Conservation (phyloP, 2,113 vertebrate species). For the Onychostoma macrolepis region DNA sequence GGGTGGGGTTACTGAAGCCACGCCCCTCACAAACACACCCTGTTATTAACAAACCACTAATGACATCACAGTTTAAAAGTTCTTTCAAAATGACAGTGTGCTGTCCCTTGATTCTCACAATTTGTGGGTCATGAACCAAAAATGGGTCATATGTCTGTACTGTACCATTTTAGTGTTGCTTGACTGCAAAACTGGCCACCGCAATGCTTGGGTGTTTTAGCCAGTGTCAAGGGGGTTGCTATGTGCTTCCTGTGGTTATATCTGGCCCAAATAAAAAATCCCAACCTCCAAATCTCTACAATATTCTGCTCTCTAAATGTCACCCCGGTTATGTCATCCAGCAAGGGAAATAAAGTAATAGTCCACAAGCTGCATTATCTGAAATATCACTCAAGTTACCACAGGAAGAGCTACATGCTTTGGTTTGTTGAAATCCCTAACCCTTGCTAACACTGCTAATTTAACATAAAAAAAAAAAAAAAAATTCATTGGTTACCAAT, state of each 20-base stretch:
- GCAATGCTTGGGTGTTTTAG: too few species aligned
- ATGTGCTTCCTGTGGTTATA: neutral
- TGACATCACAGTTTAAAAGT: neutral
- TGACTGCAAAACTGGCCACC: neutral
- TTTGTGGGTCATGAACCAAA: neutral
- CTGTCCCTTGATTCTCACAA: neutral
- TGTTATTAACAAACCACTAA: conserved; percentile 14
- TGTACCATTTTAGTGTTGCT: neutral
- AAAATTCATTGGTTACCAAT: too few species aligned
- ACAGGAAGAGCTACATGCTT: neutral
- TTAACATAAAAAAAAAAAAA: too few species aligned
- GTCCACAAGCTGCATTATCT: neutral
- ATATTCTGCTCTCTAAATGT: neutral
- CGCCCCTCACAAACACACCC: neutral
- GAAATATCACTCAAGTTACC: neutral
- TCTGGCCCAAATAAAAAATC: neutral
- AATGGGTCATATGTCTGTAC: neutral
- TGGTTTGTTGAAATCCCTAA: too few species aligned
- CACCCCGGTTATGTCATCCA: neutral
- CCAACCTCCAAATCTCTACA: neutral
- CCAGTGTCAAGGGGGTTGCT: neutral
- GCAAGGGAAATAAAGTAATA: neutral
- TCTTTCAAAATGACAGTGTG: neutral
- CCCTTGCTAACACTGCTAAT: too few species aligned
- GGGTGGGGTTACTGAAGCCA: conserved; percentile 27